phyloP scores from a whole-genome alignment of 2,888 invertebrate genomes.

The Actias luna region DNA sequence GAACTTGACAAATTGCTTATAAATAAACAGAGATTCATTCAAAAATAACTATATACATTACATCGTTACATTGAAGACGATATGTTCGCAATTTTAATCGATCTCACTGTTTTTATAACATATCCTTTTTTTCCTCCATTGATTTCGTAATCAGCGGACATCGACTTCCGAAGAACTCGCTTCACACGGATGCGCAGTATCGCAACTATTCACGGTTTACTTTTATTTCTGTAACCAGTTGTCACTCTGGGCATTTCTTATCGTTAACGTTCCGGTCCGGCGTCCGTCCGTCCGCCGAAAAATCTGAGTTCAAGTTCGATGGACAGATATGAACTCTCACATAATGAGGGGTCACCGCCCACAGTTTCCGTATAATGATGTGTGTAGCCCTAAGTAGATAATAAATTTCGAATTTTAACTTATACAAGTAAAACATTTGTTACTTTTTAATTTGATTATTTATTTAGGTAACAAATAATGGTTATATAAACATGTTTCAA shows the following conservation, averaged over 20 bases:
- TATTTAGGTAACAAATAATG: too few relatives aligned
- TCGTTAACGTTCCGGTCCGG: conserved; percentile 13
- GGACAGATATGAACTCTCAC: conserved; percentile 4
- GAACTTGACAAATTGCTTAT: background rate
- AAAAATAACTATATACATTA: background rate
- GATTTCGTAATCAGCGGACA: conserved; percentile 7
- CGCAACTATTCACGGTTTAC: conserved; percentile 9
- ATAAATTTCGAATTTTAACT: too few relatives aligned
- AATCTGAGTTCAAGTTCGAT: conserved; percentile 12
- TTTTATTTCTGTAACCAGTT: conserved; percentile 7
- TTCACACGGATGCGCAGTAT: conserved; percentile 13
- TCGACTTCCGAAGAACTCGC: conserved; percentile 9
- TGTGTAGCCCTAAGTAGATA: too few relatives aligned
- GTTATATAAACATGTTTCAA: too few relatives aligned
- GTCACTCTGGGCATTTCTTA: conserved; percentile 9
- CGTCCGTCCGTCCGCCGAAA: conserved; percentile 4
- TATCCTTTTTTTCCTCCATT: conserved; percentile 1
- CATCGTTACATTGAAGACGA: background rate
- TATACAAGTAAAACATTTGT: too few relatives aligned
- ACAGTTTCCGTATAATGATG: background rate
- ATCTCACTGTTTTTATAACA: too few relatives aligned
- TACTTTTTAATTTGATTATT: too few relatives aligned
- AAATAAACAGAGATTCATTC: background rate
- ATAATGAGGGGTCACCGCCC: background rate
- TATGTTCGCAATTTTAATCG: background rate